phyloP scores from a whole-genome alignment of 2,797 vertebrate species.

The Protosalanx chinensis region DNA sequence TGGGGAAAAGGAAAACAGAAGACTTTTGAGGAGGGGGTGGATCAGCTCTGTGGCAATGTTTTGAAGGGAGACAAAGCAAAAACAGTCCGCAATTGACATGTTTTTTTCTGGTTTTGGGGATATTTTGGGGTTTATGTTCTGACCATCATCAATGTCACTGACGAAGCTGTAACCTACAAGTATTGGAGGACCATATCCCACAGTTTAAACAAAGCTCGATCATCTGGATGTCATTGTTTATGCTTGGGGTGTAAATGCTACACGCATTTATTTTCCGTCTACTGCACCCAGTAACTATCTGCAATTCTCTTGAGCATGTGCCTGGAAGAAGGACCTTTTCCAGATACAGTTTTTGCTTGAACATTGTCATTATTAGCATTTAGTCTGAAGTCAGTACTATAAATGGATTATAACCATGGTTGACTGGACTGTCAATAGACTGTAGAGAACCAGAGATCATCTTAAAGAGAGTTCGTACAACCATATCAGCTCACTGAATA shows the following conservation, averaged over 20 bases:
- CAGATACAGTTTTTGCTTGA: constrained; percentile 1
- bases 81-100: constrained; percentile 20
- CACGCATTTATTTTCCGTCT: neutral
- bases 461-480: neutral
- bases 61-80: constrained; percentile 59
- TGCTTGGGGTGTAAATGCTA: constrained; percentile 20
- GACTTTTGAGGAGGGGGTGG: constrained; percentile 27
- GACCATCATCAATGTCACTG: constrained; percentile 16
- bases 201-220: neutral
- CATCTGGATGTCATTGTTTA: constrained; percentile 17
- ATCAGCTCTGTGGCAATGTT: constrained; percentile 59
- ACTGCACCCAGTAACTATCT: neutral
- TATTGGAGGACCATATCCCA: constrained; percentile 11
- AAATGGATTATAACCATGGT: constrained; percentile 26
- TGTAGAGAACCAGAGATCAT: constrained; percentile 18
- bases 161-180: constrained; percentile 20
- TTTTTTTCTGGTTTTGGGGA: constrained; percentile 15
- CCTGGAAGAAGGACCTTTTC: neutral
- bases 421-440: constrained; percentile 32
- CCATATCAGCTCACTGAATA: neutral
- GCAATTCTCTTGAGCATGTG: neutral
- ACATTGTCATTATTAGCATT: neutral
- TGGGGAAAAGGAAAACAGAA: constrained; percentile 13
- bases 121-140: constrained; percentile 1
- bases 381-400: neutral